Percentiles rank a stretch among this genome's conserved stretches.
Conservation (phyloP, 2,113 vertebrate species). For the human (Homo sapiens) region GRCh38 chr15:91983001-91983500, state of each 20-base stretch:
- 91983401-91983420: background rate
- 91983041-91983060: too few relatives aligned
- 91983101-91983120: background rate
- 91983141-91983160: background rate
- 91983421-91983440: background rate
- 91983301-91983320: background rate
- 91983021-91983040: too few relatives aligned
- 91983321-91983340: background rate
- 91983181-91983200: too few relatives aligned
- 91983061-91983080: background rate
- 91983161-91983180: background rate
- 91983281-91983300: rapidly evolving
- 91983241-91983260: background rate
- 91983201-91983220: background rate
- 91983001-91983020: background rate
- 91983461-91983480: background rate
- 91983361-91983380: background rate
- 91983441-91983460: background rate
- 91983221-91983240: background rate
- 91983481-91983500: background rate
- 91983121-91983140: background rate
- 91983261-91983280: background rate
- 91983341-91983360: background rate
- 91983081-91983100: background rate
- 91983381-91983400: background rate